Conservation (phyloP, 2,797 vertebrate genomes). For the Vespertilio murinus region DNA sequence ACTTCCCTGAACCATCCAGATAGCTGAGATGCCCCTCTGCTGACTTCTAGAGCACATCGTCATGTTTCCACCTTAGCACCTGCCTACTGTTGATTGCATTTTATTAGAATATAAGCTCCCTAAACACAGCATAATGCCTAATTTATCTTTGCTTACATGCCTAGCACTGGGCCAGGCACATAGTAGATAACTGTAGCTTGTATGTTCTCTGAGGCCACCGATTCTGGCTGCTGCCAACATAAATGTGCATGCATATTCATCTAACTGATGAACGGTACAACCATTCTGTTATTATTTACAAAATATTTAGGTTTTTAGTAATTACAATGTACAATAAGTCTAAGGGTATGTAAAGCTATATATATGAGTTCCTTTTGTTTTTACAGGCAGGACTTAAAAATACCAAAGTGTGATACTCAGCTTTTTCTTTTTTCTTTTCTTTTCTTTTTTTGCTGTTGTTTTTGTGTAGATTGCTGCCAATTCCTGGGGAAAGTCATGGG, state of each 20-base stretch:
- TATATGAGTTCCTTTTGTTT: not conserved
- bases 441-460: not conserved
- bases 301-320: slow-evolving; percentile 1
- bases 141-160: not conserved
- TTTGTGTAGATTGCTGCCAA: slow-evolving; percentile 85
- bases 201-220: not conserved
- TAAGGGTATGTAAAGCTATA: not conserved
- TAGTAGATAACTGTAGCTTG: not conserved
- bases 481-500: slow-evolving; percentile 87
- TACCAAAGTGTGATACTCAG: not conserved
- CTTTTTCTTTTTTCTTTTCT: not conserved
- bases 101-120: not conserved
- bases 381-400: slow-evolving; percentile 7
- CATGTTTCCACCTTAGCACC: not conserved
- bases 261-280: not conserved
- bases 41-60: not conserved
- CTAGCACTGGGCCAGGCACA: not conserved
- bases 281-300: not conserved
- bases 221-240: not conserved
- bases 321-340: not conserved
- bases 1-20: not conserved
- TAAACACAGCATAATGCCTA: not conserved
- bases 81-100: not conserved
- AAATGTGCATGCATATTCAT: not conserved
- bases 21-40: not conserved